phyloP scores from a whole-genome alignment of 2,113 vertebrate species.

The Chaetura pelagica region DNA sequence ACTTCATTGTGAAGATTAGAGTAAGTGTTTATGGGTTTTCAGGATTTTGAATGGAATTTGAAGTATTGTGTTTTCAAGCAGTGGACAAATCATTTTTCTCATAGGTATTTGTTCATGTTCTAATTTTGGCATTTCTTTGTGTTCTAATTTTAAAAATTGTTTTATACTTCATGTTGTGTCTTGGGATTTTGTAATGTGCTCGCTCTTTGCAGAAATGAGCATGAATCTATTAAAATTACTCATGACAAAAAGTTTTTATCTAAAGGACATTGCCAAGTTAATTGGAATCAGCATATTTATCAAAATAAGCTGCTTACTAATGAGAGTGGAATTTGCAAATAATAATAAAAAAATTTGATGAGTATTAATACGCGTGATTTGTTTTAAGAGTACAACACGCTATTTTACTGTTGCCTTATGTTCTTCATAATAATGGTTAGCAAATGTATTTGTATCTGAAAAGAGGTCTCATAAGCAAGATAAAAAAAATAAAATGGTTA shows the following conservation, averaged over 20 bases:
- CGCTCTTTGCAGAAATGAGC: constrained; percentile 37
- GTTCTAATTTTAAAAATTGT: constrained; percentile 76
- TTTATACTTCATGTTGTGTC: constrained; percentile 61
- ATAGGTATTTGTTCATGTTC: constrained; percentile 78
- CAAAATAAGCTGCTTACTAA: constrained; percentile 46
- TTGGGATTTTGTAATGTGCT: constrained; percentile 55
- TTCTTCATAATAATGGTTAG: constrained; percentile 42
- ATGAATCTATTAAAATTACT: constrained; percentile 31
- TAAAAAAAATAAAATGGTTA: constrained; percentile 59
- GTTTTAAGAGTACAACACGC: constrained; percentile 20
- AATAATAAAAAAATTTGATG: constrained; percentile 18
- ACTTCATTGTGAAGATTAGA: constrained; percentile 78
- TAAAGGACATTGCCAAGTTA: constrained; percentile 28
- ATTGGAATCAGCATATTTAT: constrained; percentile 42
- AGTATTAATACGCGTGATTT: not conserved
- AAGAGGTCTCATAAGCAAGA: constrained; percentile 65
- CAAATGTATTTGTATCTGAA: constrained; percentile 66
- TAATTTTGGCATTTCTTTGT: constrained; percentile 76
- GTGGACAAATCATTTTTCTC: constrained; percentile 77
- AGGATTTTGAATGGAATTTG: constrained; percentile 77
- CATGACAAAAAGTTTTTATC: constrained; percentile 50
- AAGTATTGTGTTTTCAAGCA: constrained; percentile 81
- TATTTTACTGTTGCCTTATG: not conserved
- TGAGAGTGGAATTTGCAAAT: constrained; percentile 44
- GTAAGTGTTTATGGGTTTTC: constrained; percentile 74